Evolutionary conservation across 2,888 invertebrate species (phyloP), one percentile per base, ranked within the genome.

Genomic region (Nematopogon swammerdamellus): DNA sequence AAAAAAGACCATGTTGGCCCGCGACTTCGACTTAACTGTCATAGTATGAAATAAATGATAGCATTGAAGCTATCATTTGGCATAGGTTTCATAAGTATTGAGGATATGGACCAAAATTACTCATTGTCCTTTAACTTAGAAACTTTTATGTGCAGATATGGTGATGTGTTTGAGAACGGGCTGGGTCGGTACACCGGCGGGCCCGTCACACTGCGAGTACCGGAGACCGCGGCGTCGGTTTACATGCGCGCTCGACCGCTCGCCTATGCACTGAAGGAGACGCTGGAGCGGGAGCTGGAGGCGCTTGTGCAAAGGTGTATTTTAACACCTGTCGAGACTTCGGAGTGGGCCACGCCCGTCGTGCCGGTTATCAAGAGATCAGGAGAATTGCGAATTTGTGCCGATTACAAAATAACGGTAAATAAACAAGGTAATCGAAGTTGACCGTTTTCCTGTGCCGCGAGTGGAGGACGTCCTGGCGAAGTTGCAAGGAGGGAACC

Each of bases 341-440:
- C 36, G 3, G 36, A 36, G 36, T 36, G 36, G 36, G 36, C 46
- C 30, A 46, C 36, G 3, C 36, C 36, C 11, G 11, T 36, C 14
- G 36, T 36, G 3, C 36, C 36, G 3, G 30, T 46, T 14, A 14
- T 46, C 8, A 46, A 46, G 18, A 17, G 18, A 16, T 17, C 29
- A 29, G 46, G 46, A 1, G 29, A 29, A 2, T 8, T 46, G 10
- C 29, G 46, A 18, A 46, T 46, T 17, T 46, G 46, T 30, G 36
- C 36, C 3, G 36, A 48, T 48, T 44, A 48, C 16, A 48, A 48
- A 16, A 16, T 48, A 16, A 60, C 58, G 0, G 42, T 59, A 10
- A 61, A 61, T 47, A 59, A 57, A n/a, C n/a, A n/a, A n/a, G n/a
- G 44, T 48, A 1, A 42, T 59, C 3, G 58, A 59, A 19, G 51